Conservation (phyloP, 2,797 vertebrate genomes). For the Sebastes matsubarae region DNA sequence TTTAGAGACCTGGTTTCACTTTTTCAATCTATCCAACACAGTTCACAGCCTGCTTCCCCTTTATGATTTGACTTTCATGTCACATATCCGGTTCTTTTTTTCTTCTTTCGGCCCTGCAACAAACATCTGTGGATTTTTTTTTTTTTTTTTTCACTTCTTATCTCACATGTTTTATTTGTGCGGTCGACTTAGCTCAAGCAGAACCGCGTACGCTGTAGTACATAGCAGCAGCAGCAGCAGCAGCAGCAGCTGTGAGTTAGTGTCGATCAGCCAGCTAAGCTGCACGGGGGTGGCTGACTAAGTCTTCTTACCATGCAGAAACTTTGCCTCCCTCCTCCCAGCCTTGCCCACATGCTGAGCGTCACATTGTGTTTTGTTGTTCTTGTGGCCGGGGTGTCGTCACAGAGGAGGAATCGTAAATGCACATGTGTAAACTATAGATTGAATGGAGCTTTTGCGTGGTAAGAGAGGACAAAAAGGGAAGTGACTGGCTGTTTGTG, state of each 20-base stretch:
- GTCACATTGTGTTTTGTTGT: constrained; percentile 63
- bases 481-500: not conserved
- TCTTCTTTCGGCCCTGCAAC: constrained; percentile 19
- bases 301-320: constrained; percentile 64
- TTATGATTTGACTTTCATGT: constrained; percentile 42
- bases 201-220: not conserved
- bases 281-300: constrained; percentile 69
- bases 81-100: constrained; percentile 48
- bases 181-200: constrained; percentile 38
- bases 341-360: constrained; percentile 41
- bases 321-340: constrained; percentile 46
- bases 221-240: constrained; percentile 2
- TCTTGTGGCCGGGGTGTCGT: constrained; percentile 17
- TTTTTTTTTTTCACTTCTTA: constrained; percentile 2
- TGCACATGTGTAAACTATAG: not conserved
- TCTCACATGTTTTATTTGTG: constrained; percentile 41
- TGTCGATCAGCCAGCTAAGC: constrained; percentile 50
- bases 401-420: constrained; percentile 2
- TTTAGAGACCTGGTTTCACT: not conserved
- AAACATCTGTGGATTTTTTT: constrained; percentile 55
- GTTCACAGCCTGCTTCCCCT: constrained; percentile 32
- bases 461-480: not conserved
- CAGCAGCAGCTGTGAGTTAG: constrained; percentile 58
- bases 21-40: constrained; percentile 1
- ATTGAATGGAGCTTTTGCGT: not conserved